phyloP scores from a whole-genome alignment of 2,888 invertebrate species.

The Ptychoptera albimana region DNA sequence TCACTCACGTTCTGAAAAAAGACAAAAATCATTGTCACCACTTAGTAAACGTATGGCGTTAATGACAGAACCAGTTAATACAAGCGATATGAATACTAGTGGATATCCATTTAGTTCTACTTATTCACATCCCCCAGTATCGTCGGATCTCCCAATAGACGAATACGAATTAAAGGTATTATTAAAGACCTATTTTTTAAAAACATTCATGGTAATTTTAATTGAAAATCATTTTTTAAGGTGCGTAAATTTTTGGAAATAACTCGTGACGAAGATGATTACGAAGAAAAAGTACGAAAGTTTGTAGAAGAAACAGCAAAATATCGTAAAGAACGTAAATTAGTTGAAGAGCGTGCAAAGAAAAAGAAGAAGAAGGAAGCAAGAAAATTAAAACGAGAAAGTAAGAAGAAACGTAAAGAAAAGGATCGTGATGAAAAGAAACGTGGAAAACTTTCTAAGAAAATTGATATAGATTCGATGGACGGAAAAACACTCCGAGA shows the following conservation, averaged over 20 bases:
- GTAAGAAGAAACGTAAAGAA: constrained; percentile 55
- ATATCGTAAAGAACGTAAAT: constrained; percentile 55
- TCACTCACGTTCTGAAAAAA: constrained; percentile 36
- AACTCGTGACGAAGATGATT: constrained; percentile 70
- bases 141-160: constrained; percentile 32
- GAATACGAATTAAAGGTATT: constrained; percentile 48
- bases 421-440: constrained; percentile 52
- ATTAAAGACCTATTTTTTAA: too few species aligned
- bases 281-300: constrained; percentile 73
- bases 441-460: constrained; percentile 44
- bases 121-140: constrained; percentile 50
- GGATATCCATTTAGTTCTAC: constrained; percentile 23
- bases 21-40: constrained; percentile 60
- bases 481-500: constrained; percentile 48
- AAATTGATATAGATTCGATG: constrained; percentile 43
- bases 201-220: background rate
- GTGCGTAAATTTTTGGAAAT: constrained; percentile 60
- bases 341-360: constrained; percentile 42
- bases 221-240: constrained; percentile 17
- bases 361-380: constrained; percentile 38
- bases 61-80: constrained; percentile 38
- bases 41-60: constrained; percentile 70
- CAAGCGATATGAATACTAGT: constrained; percentile 8
- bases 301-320: constrained; percentile 69
- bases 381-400: constrained; percentile 34